Evolutionary conservation across 2,113 vertebrate species (phyloP).

Genomic region (Heterochromis multidens): DNA sequence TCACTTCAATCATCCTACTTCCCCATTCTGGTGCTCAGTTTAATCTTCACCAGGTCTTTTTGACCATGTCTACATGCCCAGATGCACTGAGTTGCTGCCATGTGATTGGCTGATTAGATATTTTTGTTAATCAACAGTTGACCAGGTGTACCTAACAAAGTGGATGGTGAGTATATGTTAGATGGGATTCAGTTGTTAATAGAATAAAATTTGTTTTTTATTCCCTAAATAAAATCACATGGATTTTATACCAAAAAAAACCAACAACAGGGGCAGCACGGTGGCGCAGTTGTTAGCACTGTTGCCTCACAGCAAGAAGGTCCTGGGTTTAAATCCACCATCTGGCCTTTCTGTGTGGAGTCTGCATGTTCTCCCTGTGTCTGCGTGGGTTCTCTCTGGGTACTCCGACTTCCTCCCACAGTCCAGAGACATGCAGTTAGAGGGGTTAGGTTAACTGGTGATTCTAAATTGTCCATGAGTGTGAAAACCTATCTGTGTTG

Average conservation of each 20-base stretch:
- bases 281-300: too few species aligned
- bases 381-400: too few species aligned
- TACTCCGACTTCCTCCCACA: too few species aligned
- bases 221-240: background rate
- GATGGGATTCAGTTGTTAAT: background rate
- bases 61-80: background rate
- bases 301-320: too few species aligned
- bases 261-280: too few species aligned
- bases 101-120: background rate
- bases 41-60: background rate
- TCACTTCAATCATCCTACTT: background rate
- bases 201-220: background rate
- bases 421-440: too few species aligned
- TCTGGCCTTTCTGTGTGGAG: too few species aligned
- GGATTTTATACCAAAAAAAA: background rate
- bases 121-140: background rate
- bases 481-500: too few species aligned
- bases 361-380: too few species aligned
- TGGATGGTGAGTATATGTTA: fast-evolving
- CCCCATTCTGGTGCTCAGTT: background rate
- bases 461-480: too few species aligned
- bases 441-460: too few species aligned
- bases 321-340: too few species aligned
- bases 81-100: background rate
- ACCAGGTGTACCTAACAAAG: background rate